These are phyloP conservation scores for Lathronympha strigana DNA, from an alignment of 2,888 invertebrate genomes.

Conservation along the genomic window DNA sequence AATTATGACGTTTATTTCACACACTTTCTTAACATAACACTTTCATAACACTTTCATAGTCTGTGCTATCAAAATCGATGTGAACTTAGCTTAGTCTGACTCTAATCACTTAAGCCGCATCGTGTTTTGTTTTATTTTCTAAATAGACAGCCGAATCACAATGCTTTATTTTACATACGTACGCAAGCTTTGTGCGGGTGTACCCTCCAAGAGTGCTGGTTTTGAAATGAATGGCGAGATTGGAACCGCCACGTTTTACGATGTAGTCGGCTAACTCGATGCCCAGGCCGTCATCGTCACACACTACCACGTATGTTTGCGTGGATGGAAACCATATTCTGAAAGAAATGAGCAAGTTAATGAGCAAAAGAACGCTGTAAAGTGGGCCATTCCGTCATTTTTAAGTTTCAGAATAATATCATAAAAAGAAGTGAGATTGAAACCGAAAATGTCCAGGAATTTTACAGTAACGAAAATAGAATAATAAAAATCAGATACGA, in stretches of 20 bases:
- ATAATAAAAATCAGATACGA: too few relatives aligned
- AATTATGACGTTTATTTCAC: too few relatives aligned
- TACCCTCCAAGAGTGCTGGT: conserved; percentile 55
- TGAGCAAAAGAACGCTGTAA: neutral
- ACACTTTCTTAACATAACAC: too few relatives aligned
- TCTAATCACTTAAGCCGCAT: too few relatives aligned
- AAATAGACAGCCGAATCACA: neutral
- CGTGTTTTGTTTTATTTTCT: too few relatives aligned
- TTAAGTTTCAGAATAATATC: too few relatives aligned
- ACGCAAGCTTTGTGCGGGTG: conserved; percentile 55
- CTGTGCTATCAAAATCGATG: too few relatives aligned
- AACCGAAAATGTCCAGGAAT: neutral
- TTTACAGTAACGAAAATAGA: too few relatives aligned
- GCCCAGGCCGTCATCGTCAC: conserved; percentile 54
- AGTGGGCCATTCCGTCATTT: neutral
- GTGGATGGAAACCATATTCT: conserved; percentile 56
- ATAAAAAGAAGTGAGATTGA: neutral
- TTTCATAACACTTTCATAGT: too few relatives aligned
- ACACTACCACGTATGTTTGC: conserved; percentile 54
- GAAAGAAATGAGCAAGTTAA: conserved; percentile 22
- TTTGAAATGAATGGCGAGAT: conserved; percentile 53
- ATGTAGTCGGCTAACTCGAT: conserved; percentile 58
- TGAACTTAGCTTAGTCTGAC: too few relatives aligned
- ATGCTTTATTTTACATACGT: conserved; percentile 45
- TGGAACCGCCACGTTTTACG: conserved; percentile 56